Evolutionary conservation across 2,888 invertebrate species (phyloP).

Genomic region (Pseudococcus jackbeardsleyi): DNA sequence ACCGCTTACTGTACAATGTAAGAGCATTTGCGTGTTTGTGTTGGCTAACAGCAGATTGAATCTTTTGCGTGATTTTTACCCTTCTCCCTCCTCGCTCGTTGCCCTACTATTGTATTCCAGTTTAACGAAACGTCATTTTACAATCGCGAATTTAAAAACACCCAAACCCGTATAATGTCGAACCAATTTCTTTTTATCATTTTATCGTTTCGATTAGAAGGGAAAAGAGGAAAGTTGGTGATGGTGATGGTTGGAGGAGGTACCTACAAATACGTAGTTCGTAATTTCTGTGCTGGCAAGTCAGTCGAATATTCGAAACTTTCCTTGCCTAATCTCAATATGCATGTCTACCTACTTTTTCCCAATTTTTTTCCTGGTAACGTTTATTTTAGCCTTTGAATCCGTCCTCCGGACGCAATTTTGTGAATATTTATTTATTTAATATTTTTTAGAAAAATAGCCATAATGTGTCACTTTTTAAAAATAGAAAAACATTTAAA

Average conservation of each 20-base stretch:
- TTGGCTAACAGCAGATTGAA: constrained; percentile 60
- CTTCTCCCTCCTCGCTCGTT: neutral
- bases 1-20: constrained; percentile 62
- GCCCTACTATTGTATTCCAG: neutral
- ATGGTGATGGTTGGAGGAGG: neutral
- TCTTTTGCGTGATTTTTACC: constrained; percentile 12
- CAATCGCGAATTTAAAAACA: neutral
- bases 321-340: too few relatives aligned
- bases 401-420: too few relatives aligned
- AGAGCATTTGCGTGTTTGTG: constrained; percentile 63
- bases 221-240: neutral
- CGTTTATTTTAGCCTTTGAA: too few relatives aligned
- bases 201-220: neutral
- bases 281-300: too few relatives aligned
- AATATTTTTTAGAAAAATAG: too few relatives aligned
- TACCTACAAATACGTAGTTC: too few relatives aligned
- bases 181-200: neutral
- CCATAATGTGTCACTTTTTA: too few relatives aligned
- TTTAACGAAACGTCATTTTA: neutral
- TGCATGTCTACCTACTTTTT: too few relatives aligned
- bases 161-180: neutral
- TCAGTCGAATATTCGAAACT: too few relatives aligned
- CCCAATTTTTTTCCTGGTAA: too few relatives aligned
- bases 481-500: too few relatives aligned
- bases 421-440: too few relatives aligned